Evolutionary conservation across 2,888 invertebrate species (phyloP).

Genomic region (Elysia crispata): DNA sequence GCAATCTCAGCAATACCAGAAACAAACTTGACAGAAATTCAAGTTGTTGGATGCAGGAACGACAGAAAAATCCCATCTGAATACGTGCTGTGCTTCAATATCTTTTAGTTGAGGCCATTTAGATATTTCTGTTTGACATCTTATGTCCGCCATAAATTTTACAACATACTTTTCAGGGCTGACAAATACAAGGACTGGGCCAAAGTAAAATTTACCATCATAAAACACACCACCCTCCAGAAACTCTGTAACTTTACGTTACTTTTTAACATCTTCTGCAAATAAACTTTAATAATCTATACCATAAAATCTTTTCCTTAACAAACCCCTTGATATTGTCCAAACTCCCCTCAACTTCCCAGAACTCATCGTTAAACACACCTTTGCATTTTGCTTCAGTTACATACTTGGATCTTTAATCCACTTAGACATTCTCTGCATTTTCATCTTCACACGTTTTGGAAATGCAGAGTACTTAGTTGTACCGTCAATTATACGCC

Average conservation of each 20-base stretch:
- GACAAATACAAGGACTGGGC: neutral
- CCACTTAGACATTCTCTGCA: neutral
- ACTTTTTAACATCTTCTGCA: neutral
- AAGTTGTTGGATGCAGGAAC: neutral
- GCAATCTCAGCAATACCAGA: too few relatives aligned
- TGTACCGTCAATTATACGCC: constrained; percentile 2
- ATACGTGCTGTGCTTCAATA: neutral
- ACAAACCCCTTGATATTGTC: neutral
- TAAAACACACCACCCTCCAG: neutral
- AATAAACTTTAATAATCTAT: neutral
- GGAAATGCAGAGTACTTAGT: neutral
- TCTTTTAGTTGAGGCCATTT: neutral
- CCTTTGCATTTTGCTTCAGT: neutral
- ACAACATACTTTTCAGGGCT: neutral
- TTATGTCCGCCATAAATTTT: neutral
- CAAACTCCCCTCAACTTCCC: neutral
- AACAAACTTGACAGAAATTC: too few relatives aligned
- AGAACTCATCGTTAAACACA: neutral
- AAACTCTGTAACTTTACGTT: neutral
- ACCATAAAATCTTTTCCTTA: neutral
- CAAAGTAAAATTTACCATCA: neutral
- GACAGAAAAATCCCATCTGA: neutral
- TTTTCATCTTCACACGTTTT: neutral
- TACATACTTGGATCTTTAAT: neutral
- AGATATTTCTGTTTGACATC: neutral